These are phyloP conservation scores for Formicarius rufipectus DNA, from an alignment of 2,113 vertebrate genomes.

Conservation along the genomic window DNA sequence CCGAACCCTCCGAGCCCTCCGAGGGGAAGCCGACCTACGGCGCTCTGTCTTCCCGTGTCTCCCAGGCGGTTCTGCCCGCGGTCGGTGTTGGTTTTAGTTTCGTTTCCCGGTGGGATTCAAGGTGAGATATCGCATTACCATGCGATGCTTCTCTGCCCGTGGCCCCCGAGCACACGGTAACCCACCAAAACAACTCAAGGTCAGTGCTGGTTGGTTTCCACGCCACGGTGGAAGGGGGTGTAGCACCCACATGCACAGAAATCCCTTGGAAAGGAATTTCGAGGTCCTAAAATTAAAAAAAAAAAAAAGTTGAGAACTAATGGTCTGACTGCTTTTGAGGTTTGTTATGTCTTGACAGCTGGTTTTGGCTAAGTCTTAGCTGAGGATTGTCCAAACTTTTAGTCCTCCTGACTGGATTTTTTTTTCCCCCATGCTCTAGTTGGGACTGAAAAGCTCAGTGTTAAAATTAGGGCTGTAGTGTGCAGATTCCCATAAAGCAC, in stretches of 20 bases:
- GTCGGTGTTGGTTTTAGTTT: neutral
- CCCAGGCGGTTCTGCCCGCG: neutral
- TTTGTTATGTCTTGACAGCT: neutral
- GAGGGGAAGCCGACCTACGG: neutral
- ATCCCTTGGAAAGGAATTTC: neutral
- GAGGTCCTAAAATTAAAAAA: neutral
- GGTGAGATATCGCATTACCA: neutral
- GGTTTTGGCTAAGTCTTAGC: neutral
- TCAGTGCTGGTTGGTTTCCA: neutral
- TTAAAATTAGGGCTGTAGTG: neutral
- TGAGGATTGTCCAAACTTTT: neutral
- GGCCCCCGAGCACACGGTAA: neutral
- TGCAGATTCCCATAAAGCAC: neutral
- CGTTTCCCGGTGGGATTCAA: neutral
- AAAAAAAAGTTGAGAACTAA: neutral
- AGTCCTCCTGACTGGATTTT: neutral
- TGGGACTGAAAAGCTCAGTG: neutral
- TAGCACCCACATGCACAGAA: accelerated
- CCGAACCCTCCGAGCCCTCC: neutral
- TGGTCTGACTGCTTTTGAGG: neutral
- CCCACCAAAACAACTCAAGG: neutral
- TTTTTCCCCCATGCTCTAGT: neutral
- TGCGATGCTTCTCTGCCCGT: no score
- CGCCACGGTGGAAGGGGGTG: neutral
- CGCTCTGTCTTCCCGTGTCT: no score